These are phyloP conservation scores for Zootermopsis nevadensis DNA, from an alignment of 2,888 invertebrate genomes.

Conservation along the genomic window DNA sequence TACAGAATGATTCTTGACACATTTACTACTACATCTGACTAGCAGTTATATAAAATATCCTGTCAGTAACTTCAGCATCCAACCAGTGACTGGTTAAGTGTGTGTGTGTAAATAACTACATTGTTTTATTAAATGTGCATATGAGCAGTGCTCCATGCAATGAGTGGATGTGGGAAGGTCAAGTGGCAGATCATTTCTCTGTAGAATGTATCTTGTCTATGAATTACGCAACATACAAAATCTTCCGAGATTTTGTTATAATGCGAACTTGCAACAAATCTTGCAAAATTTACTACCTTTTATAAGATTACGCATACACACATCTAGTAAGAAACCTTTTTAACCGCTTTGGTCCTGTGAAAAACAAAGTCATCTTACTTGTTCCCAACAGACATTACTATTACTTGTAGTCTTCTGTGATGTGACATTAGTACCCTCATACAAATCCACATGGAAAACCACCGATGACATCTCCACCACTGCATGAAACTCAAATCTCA, in stretches of 20 bases:
- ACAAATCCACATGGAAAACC: too few species aligned
- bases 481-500: too few species aligned
- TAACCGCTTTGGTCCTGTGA: too few species aligned
- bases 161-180: background rate
- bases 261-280: background rate
- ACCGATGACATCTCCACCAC: too few species aligned
- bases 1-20: constrained; percentile 2
- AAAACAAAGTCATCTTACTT: too few species aligned
- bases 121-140: too few species aligned
- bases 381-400: too few species aligned
- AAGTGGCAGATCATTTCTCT: background rate
- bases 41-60: background rate
- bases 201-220: background rate
- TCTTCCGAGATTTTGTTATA: background rate
- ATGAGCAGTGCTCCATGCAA: too few species aligned
- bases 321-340: too few species aligned
- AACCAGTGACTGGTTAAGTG: background rate
- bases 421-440: too few species aligned
- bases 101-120: background rate
- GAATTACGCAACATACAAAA: too few species aligned
- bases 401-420: too few species aligned
- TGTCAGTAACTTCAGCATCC: background rate
- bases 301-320: background rate
- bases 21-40: background rate
- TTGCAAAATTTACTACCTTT: background rate